phyloP scores from a whole-genome alignment of 2,888 invertebrate genomes.

The Parnassius smintheus region DNA sequence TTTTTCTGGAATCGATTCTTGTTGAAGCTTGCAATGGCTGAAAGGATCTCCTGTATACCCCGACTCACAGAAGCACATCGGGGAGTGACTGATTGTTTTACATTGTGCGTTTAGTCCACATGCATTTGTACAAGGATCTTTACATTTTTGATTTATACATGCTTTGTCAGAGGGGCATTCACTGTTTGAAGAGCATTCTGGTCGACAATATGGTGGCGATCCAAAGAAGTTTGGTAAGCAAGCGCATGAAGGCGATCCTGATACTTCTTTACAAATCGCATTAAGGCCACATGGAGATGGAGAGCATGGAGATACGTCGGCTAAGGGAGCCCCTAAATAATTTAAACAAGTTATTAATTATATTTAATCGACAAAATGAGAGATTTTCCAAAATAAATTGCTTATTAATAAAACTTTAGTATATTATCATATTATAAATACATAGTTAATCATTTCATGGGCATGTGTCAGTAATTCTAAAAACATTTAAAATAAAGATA shows the following conservation, averaged over 20 bases:
- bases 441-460: too few species aligned
- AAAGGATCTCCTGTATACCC: slow-evolving; percentile 87
- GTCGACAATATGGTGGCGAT: slow-evolving; percentile 88
- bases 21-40: slow-evolving; percentile 75
- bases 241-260: slow-evolving; percentile 84
- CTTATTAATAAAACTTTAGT: too few species aligned
- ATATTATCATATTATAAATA: too few species aligned
- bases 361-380: too few species aligned
- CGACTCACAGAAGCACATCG: slow-evolving; percentile 86
- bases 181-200: slow-evolving; percentile 86
- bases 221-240: slow-evolving; percentile 86
- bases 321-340: slow-evolving; percentile 66
- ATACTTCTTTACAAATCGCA: slow-evolving; percentile 81
- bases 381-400: too few species aligned
- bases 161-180: slow-evolving; percentile 84
- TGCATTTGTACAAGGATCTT: slow-evolving; percentile 84
- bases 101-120: slow-evolving; percentile 88
- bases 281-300: slow-evolving; percentile 86
- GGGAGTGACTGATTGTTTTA: slow-evolving; percentile 86
- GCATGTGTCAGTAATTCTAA: slow-evolving; percentile 9
- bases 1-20: slow-evolving; percentile 63
- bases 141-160: slow-evolving; percentile 84
- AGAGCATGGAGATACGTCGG: slow-evolving; percentile 82
- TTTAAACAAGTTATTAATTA: not conserved
- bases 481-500: slow-evolving; percentile 29